Base-by-base conservation (phyloP, 2,797 vertebrate species). In the Dallia pectoralis region DNA sequence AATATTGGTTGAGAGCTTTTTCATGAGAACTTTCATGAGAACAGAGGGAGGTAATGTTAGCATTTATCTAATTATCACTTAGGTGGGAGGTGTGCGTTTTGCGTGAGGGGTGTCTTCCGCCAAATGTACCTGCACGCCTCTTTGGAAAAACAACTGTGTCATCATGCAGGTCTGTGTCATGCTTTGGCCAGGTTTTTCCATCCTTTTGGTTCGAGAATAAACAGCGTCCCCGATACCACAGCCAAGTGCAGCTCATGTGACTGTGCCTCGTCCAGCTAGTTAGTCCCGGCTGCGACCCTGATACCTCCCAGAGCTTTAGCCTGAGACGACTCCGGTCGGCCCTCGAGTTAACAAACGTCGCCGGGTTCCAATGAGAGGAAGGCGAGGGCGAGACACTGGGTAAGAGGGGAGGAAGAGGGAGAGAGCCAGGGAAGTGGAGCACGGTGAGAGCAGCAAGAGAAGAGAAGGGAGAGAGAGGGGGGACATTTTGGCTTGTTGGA, bases 401-500 rank as follows among this genome's bases (percentile, higher is more conserved):
- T 8, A 8, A 36, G 3, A 44, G 40, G 40, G 40, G 40, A 44
- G 40, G 40, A 44, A 44, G 40, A 72, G 75, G 56, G 75, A 12
- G 2, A 19, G 62, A 66, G 36, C 29, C 16, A 1, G 15, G 40
- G n/a, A 71, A 73, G 83, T 81, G 84, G 66, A 32, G 44, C 4
- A 19, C n/a, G n/a, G n/a, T n/a, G n/a, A n/a, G n/a, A n/a, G n/a
- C n/a, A n/a, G n/a, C n/a, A 51, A 16, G 47, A 15, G 61, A 64
- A 44, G 64, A 56, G 49, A 73, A 65, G 49, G 64, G 40, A 29
- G 11, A 3, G 15, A 56, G n/a, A 71, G 6, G 12, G 74, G 83
- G 82, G 84, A 87, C 82, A 82, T 74, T 78, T 73, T 80, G 76
- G 72, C 77, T 73, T 81, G 81, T 77, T 77, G 48, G 74, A 74